These are phyloP conservation scores for Amazonetta brasiliensis DNA, from an alignment of 2,797 vertebrate genomes.

Conservation along the genomic window DNA sequence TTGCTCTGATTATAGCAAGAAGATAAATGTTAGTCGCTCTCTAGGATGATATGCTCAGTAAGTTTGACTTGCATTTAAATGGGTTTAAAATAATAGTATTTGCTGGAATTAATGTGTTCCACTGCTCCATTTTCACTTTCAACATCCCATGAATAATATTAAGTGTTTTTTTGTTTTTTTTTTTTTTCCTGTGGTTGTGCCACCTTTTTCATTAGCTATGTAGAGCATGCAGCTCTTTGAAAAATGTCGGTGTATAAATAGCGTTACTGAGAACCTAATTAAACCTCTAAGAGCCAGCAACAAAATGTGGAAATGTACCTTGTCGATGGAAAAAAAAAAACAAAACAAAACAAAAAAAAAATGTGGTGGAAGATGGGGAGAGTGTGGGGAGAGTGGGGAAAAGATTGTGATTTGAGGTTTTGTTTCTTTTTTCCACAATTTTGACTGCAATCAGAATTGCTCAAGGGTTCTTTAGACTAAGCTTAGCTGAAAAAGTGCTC, in stretches of 20 bases:
- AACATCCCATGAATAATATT: constrained; percentile 56
- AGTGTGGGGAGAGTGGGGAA: neutral
- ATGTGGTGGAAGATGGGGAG: neutral
- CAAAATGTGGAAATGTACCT: neutral
- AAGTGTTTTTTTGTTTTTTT: neutral
- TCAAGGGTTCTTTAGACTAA: neutral
- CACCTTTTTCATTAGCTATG: constrained; percentile 40
- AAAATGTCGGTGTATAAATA: constrained; percentile 49
- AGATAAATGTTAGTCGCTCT: constrained; percentile 24
- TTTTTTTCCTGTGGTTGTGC: neutral
- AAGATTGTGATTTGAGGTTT: neutral
- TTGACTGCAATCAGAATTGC: neutral
- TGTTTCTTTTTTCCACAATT: neutral
- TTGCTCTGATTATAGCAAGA: neutral
- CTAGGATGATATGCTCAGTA: neutral
- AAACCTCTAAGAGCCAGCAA: neutral
- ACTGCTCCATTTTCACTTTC: constrained; percentile 32
- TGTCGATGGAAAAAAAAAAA: neutral
- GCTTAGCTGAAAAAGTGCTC: neutral
- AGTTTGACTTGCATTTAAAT: constrained; percentile 57
- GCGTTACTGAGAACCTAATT: neutral
- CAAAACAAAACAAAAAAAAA: rapidly evolving
- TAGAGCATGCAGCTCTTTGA: neutral
- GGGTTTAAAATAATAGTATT: constrained; percentile 52
- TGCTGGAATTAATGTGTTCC: constrained; percentile 34